Evolutionary conservation across 2,797 vertebrate species (phyloP), one percentile per base, ranked within the genome.

Genomic region (Mastacembelus armatus): DNA sequence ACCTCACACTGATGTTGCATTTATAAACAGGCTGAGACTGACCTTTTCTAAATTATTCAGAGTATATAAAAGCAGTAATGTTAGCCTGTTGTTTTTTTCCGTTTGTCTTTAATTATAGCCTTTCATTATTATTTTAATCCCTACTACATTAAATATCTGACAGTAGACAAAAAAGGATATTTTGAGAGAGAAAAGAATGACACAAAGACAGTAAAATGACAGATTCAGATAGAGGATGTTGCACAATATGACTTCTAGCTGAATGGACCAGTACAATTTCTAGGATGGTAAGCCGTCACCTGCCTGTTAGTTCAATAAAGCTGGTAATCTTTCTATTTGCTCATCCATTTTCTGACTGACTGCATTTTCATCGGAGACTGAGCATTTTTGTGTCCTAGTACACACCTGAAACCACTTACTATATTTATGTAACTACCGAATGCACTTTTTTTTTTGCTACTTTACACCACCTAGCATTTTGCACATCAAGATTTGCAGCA

Each of bases 201-300:
- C 59, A 57, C 54, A 26, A 60, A 50, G 62, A 40, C 21, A 26
- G 18, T 14, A 35, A 12, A 33, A 44, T 69, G 74, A 60, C 54
- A 75, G 42, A 70, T 76, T 78, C 24, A 70, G 81, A 72, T 39
- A n/a, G 39, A 59, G 36, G 18, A 55, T 74, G 60, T 78, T 74
- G 50, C 60, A 65, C 57, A 76, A 71, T 58, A 71, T 63, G 42
- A 55, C 63, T 61, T 61, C 35, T 11, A 42, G 64, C 64, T 35
- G 50, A 74, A 27, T 74, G 74, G 61, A 70, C 51, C 33, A 43
- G 52, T 62, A 24, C 51, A 58, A 60, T 55, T 54, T 26, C 36
- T 69, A 5, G 77, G 69, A 85, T 59, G 58, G 58, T 66, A 30
- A 70, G 33, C 40, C 70, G 66, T 78, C 72, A 80, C 43, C 51